Percentiles rank a stretch among this genome's conserved stretches.
Evolutionary conservation across 1,140 invertebrate genomes (phyloP).

Genomic region (Neodiprion pinetum): DNA sequence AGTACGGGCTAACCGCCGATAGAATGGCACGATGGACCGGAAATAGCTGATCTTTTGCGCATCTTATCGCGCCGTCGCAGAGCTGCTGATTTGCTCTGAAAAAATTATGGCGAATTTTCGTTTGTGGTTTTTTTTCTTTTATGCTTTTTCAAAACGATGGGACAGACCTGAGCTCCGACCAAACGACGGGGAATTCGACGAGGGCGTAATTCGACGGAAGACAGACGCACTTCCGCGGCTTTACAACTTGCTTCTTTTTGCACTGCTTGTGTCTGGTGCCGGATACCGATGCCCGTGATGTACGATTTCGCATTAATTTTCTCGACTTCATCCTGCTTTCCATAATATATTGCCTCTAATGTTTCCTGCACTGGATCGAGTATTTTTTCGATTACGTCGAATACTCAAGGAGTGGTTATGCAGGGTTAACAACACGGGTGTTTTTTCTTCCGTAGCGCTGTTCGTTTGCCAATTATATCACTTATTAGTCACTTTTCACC

Average conservation of each 20-base stretch:
- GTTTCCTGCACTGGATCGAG: not conserved
- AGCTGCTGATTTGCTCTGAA: conserved; percentile 72
- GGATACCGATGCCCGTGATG: conserved; percentile 29
- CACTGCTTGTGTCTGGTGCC: conserved; percentile 28
- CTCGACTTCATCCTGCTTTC: conserved; percentile 15
- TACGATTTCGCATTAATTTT: conserved; percentile 33
- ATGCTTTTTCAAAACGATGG: not conserved
- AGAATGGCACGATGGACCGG: conserved; percentile 83
- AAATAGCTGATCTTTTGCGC: conserved; percentile 73
- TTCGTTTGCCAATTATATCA: not conserved
- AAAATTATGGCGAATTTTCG: not conserved
- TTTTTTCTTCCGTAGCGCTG: conserved; percentile 4
- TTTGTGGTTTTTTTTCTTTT: not conserved
- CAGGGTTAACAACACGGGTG: not conserved
- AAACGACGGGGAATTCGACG: conserved; percentile 68
- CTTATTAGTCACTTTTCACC: not conserved
- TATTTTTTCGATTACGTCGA: not conserved
- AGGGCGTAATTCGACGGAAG: conserved; percentile 45
- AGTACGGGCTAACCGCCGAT: conserved; percentile 85
- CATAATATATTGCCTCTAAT: not conserved
- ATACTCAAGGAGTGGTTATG: not conserved
- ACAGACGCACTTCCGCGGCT: conserved; percentile 48
- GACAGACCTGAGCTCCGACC: conserved; percentile 66
- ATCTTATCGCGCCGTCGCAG: conserved; percentile 80
- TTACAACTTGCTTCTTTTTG: conserved; percentile 34